Evolutionary conservation across 1,140 invertebrate species (phyloP).

Genomic region (Tetranychus cinnabarinus): DNA sequence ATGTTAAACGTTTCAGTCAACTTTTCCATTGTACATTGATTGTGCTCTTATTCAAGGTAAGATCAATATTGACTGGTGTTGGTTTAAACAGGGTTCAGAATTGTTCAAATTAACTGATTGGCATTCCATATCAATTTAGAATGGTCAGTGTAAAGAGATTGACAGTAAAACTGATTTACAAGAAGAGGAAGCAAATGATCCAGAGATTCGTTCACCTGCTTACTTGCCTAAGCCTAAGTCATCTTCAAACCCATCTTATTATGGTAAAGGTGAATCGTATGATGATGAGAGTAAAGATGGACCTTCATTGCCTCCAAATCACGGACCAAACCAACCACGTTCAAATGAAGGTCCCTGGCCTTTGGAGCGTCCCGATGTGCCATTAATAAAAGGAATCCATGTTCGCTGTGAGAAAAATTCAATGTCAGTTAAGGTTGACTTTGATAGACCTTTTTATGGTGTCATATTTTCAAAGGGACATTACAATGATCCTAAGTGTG

Average conservation of each 20-base stretch:
- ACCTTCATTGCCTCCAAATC: background rate
- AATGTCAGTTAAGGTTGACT: slow-evolving; percentile 16
- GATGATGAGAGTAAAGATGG: background rate
- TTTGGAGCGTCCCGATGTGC: slow-evolving; percentile 13
- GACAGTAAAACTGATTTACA: slow-evolving; percentile 14
- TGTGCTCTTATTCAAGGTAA: too few relatives aligned
- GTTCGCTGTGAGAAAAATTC: slow-evolving; percentile 17
- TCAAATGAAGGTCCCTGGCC: slow-evolving; percentile 8
- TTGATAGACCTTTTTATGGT: slow-evolving; percentile 17
- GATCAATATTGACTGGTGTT: too few relatives aligned
- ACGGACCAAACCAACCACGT: too few relatives aligned
- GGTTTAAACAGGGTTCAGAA: too few relatives aligned
- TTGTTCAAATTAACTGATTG: too few relatives aligned
- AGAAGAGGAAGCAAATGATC: slow-evolving; percentile 13
- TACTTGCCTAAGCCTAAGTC: background rate
- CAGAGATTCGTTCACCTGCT: slow-evolving; percentile 10
- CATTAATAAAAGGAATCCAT: slow-evolving; percentile 15
- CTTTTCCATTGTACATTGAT: too few relatives aligned
- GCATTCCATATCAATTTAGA: too few relatives aligned
- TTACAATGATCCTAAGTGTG: slow-evolving; percentile 68
- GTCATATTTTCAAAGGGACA: slow-evolving; percentile 18
- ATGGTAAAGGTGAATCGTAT: background rate
- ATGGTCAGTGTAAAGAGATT: slow-evolving; percentile 11
- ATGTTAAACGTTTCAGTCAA: too few relatives aligned
- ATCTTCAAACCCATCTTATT: background rate